phyloP scores from a whole-genome alignment of 1,140 invertebrate genomes.

The Sycophaga agraensis region DNA sequence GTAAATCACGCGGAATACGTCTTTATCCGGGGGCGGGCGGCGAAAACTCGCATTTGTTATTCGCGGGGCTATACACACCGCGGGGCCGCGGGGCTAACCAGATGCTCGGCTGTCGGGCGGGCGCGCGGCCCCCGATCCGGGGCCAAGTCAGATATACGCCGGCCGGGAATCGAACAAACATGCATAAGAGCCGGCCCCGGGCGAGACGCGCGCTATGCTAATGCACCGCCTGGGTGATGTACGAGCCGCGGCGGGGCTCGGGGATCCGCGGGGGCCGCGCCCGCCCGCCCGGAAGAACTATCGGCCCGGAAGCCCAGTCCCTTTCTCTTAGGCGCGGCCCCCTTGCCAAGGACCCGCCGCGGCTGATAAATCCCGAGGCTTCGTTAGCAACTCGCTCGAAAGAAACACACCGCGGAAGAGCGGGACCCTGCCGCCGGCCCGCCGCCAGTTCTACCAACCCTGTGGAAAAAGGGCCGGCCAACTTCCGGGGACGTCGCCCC shows the following conservation, averaged over 20 bases:
- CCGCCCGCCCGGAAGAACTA: too few relatives aligned
- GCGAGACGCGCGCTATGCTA: constrained; percentile 35
- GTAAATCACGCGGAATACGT: constrained; percentile 22
- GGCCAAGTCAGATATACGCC: too few relatives aligned
- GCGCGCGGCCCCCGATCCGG: not conserved
- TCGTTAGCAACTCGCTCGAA: constrained; percentile 23
- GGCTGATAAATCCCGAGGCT: too few relatives aligned
- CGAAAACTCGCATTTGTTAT: constrained; percentile 23
- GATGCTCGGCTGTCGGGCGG: constrained; percentile 28
- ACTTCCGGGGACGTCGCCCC: too few relatives aligned
- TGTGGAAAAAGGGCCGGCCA: constrained; percentile 24
- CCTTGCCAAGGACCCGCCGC: too few relatives aligned
- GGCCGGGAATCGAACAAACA: constrained; percentile 33
- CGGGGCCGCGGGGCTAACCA: constrained; percentile 33
- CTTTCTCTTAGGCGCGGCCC: too few relatives aligned
- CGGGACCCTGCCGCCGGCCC: constrained; percentile 14
- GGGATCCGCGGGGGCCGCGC: constrained; percentile 20
- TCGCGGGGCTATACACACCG: not conserved
- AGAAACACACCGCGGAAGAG: constrained; percentile 31
- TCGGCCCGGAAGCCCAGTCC: too few relatives aligned
- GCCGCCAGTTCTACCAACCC: constrained; percentile 30
- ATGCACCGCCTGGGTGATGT: constrained; percentile 37
- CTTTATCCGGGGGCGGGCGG: constrained; percentile 7
- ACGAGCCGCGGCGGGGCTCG: constrained; percentile 35
- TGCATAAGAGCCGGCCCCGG: constrained; percentile 1